Evolutionary conservation across 2,797 vertebrate genomes (phyloP), one percentile per base, ranked within the genome.

Genomic region (Rhabdophis nuchalis): DNA sequence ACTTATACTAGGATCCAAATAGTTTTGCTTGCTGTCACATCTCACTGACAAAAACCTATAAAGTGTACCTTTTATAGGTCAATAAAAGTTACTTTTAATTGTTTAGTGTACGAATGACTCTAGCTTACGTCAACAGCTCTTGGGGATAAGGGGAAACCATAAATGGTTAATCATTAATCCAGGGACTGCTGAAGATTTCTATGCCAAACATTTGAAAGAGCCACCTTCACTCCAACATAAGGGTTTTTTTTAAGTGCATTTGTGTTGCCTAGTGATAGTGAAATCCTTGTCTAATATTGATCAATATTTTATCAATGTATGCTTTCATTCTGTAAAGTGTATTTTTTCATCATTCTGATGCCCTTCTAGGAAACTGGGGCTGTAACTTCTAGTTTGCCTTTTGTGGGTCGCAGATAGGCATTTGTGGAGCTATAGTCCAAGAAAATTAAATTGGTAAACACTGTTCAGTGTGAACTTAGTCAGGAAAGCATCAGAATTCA

Each of bases 1-100:
- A 57, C n/a, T 53, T 85, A n/a, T 18, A 12, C 14, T 36, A 68
- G 60, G 82, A 50, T 53, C 86, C 58, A 86, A 14, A 14, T 64
- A 82, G 52, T 89, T 86, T 32, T 2, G n/a, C 50, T 54, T 27
- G 77, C 4, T 89, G 6, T 89, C 54, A 58, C 57, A 85, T 52
- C 32, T 92, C 85, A 46, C 57, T 46, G n/a, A 32, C 32, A 90
- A 61, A 46, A 46, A 61, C 50, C 29, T 36, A 86, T 64, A 72
- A 89, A 89, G n/a, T 11, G 32, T 53, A 89, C 61, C 52, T 10
- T 90, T 82, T 88, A 54, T 82, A 57, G 60, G 86, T 61, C 90
- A 60, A 91, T 87, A 72, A 87, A 89, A 77, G 88, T 90, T 60
- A 41, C 57, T 57, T 91, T 82, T 91, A 91, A 89, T 89, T 91